Evolutionary conservation across 2,888 invertebrate genomes (phyloP).

Genomic region (Cacoxenus indagator): DNA sequence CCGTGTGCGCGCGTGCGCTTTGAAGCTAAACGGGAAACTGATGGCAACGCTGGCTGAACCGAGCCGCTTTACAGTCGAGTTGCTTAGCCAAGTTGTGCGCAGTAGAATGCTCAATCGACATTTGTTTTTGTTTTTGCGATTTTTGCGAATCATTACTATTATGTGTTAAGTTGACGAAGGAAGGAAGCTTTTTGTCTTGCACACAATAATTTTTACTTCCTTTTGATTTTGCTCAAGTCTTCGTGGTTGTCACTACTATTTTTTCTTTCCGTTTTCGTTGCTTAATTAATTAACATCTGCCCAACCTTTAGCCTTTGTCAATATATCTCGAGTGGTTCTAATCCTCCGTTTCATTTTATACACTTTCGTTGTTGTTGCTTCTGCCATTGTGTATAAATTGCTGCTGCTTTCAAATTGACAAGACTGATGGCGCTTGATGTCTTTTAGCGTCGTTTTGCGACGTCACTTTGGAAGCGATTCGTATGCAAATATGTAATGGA

Average conservation of each 20-base stretch:
- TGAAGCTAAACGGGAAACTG: background rate
- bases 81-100: background rate
- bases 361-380: background rate
- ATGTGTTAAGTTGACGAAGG: background rate
- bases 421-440: slow-evolving; percentile 55
- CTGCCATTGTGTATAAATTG: slow-evolving; percentile 8
- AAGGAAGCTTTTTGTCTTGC: background rate
- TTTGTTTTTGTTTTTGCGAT: background rate
- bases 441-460: slow-evolving; percentile 6
- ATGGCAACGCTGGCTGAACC: background rate
- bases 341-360: slow-evolving; percentile 45
- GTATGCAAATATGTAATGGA: background rate
- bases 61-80: background rate
- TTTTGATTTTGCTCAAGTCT: slow-evolving; percentile 22
- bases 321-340: slow-evolving; percentile 52
- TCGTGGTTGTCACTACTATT: slow-evolving; percentile 27
- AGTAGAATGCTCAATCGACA: background rate
- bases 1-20: background rate
- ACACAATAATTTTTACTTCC: background rate
- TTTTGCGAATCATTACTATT: background rate
- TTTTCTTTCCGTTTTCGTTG: slow-evolving; percentile 23
- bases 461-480: background rate
- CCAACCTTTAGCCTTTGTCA: slow-evolving; percentile 11
- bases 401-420: slow-evolving; percentile 51
- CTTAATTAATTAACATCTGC: slow-evolving; percentile 6